Percentiles rank a stretch among this genome's conserved stretches.
Conservation (phyloP, 2,797 vertebrate species). For the Gambelia wislizenii region DNA sequence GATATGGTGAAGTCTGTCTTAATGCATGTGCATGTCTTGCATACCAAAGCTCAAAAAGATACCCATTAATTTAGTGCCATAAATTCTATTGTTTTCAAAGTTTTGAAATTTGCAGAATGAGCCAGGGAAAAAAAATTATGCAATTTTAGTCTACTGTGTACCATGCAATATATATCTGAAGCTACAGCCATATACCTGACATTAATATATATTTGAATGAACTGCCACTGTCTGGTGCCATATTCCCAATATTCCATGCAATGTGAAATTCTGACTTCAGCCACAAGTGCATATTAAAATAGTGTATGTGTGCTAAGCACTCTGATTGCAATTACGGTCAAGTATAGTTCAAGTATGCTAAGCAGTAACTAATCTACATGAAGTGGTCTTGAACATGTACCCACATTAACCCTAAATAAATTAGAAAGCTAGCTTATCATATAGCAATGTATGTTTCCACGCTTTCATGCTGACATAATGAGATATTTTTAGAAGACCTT, state of each 20-base stretch:
- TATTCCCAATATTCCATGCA: background rate
- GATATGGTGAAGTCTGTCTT: constrained; percentile 8
- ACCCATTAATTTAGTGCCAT: background rate
- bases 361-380: constrained; percentile 20
- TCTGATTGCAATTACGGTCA: background rate
- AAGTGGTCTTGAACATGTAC: constrained; percentile 17
- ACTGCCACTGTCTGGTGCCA: background rate
- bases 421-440: constrained; percentile 20
- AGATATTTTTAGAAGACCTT: constrained; percentile 7
- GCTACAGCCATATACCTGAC: background rate
- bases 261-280: background rate
- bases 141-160: background rate
- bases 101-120: background rate
- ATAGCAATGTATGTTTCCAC: background rate
- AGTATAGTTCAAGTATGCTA: constrained; percentile 18
- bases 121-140: background rate
- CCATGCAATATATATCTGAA: background rate
- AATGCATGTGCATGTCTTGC: background rate
- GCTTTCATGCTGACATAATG: background rate
- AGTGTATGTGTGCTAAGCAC: background rate
- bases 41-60: background rate
- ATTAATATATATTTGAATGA: background rate
- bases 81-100: background rate
- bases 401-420: constrained; percentile 6
- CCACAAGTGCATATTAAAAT: constrained; percentile 5